A percentile compares a stretch with the other conserved stretches of the same genome.
Evolutionary conservation across 2,113 vertebrate species (phyloP).

Genomic region (Xiphophorus hellerii): DNA sequence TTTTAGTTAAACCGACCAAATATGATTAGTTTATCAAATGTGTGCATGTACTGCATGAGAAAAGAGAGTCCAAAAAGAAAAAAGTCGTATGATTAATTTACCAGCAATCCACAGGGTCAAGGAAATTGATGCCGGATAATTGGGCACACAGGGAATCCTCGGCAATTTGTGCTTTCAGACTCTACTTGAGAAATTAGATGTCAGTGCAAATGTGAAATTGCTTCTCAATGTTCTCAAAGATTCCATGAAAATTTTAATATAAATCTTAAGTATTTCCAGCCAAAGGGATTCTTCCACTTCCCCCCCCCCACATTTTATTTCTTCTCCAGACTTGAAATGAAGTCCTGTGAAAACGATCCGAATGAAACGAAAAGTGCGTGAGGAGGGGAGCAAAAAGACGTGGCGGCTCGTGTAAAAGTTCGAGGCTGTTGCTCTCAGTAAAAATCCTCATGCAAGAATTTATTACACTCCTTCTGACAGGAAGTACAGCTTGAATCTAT

Average conservation of each 20-base stretch:
- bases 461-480: conserved; percentile 73
- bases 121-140: conserved; percentile 85
- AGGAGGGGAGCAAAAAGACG: conserved; percentile 50
- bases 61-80: conserved; percentile 53
- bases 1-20: conserved; percentile 76
- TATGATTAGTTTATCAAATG: conserved; percentile 85
- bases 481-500: conserved; percentile 73
- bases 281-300: conserved; percentile 70
- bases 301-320: conserved; percentile 17
- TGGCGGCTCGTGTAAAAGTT: conserved; percentile 73
- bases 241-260: conserved; percentile 84
- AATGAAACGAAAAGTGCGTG: conserved; percentile 70
- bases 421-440: conserved; percentile 63
- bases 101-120: conserved; percentile 82
- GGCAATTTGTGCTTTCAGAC: conserved; percentile 85
- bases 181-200: conserved; percentile 86
- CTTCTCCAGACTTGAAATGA: conserved; percentile 78
- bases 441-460: conserved; percentile 75
- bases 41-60: conserved; percentile 77
- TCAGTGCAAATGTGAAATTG: conserved; percentile 86
- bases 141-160: conserved; percentile 84
- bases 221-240: conserved; percentile 86
- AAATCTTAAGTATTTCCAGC: conserved; percentile 82
- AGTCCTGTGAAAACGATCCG: conserved; percentile 79
- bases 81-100: conserved; percentile 83